phyloP scores from a whole-genome alignment of 2,888 invertebrate species.

The Apodemia zela region DNA sequence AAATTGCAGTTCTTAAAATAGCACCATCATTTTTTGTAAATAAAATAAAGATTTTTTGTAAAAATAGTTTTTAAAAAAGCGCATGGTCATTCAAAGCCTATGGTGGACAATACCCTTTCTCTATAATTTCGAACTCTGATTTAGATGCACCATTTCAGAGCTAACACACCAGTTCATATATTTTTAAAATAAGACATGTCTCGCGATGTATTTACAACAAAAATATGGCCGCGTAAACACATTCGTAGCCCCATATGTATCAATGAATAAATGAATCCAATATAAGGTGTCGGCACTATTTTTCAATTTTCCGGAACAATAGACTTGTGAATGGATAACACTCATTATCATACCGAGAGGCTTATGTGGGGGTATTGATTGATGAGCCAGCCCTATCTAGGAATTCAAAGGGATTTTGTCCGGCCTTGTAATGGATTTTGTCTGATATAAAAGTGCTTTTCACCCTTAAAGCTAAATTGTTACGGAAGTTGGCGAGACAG shows the following conservation, averaged over 20 bases:
- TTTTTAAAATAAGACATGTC: background rate
- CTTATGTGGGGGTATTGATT: slow-evolving; percentile 41
- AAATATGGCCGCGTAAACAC: background rate
- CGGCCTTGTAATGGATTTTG: slow-evolving; percentile 8
- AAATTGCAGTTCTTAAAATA: no score
- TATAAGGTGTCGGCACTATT: slow-evolving; percentile 56
- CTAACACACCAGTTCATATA: background rate
- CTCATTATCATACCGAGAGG: slow-evolving; percentile 51
- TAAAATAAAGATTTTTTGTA: no score
- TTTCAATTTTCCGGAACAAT: slow-evolving; percentile 77
- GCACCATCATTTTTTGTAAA: no score
- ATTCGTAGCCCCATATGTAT: slow-evolving; percentile 31
- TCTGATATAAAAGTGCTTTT: slow-evolving; percentile 2
- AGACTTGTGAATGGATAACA: slow-evolving; percentile 55
- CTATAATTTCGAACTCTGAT: no score
- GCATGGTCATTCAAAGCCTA: no score
- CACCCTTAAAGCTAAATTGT: slow-evolving; percentile 9
- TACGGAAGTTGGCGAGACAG: background rate
- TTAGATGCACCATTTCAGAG: background rate
- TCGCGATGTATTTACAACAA: background rate
- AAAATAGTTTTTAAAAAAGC: no score
- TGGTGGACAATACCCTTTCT: no score
- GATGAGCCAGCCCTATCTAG: slow-evolving; percentile 33
- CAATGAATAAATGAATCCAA: slow-evolving; percentile 71
- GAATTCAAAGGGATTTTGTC: slow-evolving; percentile 14